These are phyloP conservation scores for Saccostrea glomerata DNA, from an alignment of 1,140 invertebrate genomes.

Conservation along the genomic window DNA sequence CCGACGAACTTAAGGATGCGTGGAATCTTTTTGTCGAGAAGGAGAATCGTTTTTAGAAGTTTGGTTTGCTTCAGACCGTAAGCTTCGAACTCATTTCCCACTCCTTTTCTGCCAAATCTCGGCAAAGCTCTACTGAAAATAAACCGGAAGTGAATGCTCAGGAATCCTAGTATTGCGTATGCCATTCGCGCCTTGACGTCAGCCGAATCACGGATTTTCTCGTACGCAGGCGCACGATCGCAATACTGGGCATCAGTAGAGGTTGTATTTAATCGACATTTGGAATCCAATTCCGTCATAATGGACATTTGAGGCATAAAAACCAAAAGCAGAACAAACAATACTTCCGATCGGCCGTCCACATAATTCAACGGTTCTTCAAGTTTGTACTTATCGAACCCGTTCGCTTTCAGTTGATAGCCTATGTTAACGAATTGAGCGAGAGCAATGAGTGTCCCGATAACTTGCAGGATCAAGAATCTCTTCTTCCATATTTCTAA, in stretches of 20 bases:
- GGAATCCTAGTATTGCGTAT: not conserved
- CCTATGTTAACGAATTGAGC: not conserved
- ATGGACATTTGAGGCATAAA: not conserved
- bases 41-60: not conserved
- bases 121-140: not conserved
- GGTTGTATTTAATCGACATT: not conserved
- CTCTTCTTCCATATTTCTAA: too few relatives aligned
- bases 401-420: not conserved
- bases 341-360: not conserved
- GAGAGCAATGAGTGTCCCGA: not conserved
- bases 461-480: too few relatives aligned
- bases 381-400: not conserved
- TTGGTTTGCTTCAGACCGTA: not conserved
- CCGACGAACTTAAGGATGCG: not conserved
- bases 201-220: not conserved
- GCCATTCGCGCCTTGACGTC: not conserved
- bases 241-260: too few relatives aligned
- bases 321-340: not conserved
- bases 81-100: not conserved
- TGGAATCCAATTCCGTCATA: not conserved
- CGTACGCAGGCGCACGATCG: too few relatives aligned
- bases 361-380: not conserved
- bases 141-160: not conserved
- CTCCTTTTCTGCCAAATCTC: not conserved
- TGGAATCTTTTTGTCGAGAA: not conserved